Evolutionary conservation across 2,113 vertebrate species (phyloP), one percentile per base, ranked within the genome.

Genomic region (Peucedramus taeniatus): DNA sequence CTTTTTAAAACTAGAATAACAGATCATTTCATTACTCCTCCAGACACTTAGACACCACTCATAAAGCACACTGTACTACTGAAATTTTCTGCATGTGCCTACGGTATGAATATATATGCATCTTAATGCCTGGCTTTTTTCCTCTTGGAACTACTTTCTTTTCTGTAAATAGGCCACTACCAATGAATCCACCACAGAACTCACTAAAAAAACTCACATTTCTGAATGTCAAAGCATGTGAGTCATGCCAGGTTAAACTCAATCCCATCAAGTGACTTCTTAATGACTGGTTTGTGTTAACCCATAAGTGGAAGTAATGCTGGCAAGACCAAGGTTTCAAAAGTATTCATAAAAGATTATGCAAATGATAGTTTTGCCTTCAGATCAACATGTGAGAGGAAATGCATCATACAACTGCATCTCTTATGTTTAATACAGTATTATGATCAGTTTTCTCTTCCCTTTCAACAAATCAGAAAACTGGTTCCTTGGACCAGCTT

Each of bases 1-100:
- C 93, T 96, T 93, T 94, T 93, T 90, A 74, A 78, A 90, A 84
- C 80, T 87, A 80, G 93, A 95, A 97, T 94, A 96, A 95, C 96
- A 96, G 90, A 96, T 95, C 94, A 92, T 93, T 97, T 96, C 92
- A 96, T 93, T 94, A 92, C 94, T 95, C 94, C 90, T 93, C 89
- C 96, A 97, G 96, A 96, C 90, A 95, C 83, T 94, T 93, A 96
- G 93, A 97, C 94, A 96, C 87, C 86, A 94, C 86, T 87, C 88
- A 96, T 87, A 96, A 90, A 95, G 47, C 80, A 93, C 90, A 72
- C 56, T 95, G 96, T 81, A 61, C 88, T 90, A 78, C 5, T 83
- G 40, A 95, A 96, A 92, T 79, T 75, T 94, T 91, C 88, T 97
- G 88, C 76, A 69, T 93, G 60, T 65, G 74, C 83, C 85, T 96